Base-by-base conservation (phyloP, 2,113 vertebrate species). In the Gobiocypris rarus region DNA sequence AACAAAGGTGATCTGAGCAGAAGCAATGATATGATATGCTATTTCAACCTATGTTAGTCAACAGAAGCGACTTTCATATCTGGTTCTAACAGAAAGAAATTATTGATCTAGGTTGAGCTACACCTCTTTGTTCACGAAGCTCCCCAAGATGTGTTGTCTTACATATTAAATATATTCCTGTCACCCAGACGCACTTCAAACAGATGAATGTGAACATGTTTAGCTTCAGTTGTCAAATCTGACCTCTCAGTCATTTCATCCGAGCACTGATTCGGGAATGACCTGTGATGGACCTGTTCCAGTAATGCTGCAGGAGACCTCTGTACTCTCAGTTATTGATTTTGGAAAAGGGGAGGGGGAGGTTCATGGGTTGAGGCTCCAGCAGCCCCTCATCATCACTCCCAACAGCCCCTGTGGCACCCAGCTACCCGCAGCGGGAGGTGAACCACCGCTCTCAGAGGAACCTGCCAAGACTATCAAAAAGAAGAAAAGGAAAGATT, bases 401-500 rank as follows among this genome's bases (percentile, higher is more conserved):
- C 65, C 61, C 80, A 50, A 56, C 80, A 56, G 80, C 80, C 80
- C 80, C 80, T 70, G 80, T 80, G 78, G 78, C 78, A 80, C 59
- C 43, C 59, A 80, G 78, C 24, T 31, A 80, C 78, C 78, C 78
- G 65, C 41, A 80, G 77, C 22, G 48, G 79, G 79, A 70, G 79
- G 48, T 19, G 48, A 69, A 50, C 41, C 26, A 59, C 78, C 26
- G 43, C 41, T 67, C 59, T 67, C n/a, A 19, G 61, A 61, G 24
- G 59, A 67, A 70, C 65, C 79, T 81, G 80, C 80, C 65, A 26
- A 67, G 73, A 61, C 56, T 52, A 50, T 52, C 73, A 41, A 63
- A 48, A 76, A 75, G 13, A 34, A 52, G 45, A 65, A 65, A 86
- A 81, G 89, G 89, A 91, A 70, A 82, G 90, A 87, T 63, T 88